Percentiles rank a stretch among this genome's conserved stretches.
phyloP scores from a whole-genome alignment of 37 sponge, comb jelly and placozoan genomes.

The Oopsacas minuta region DNA sequence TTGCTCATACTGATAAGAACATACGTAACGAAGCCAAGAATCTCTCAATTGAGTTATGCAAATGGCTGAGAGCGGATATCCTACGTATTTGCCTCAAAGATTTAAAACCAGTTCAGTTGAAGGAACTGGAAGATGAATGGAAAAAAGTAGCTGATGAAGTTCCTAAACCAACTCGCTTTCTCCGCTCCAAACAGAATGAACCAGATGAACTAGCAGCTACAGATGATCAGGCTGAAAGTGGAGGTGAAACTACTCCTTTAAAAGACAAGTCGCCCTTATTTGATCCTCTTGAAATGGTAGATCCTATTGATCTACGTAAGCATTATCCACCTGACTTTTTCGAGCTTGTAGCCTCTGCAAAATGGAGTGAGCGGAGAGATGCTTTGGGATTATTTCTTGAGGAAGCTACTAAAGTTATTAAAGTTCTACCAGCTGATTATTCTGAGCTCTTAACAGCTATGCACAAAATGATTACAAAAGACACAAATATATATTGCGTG shows the following conservation, averaged over 20 bases:
- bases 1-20: slow-evolving; percentile 81
- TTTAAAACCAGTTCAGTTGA: slow-evolving; percentile 75
- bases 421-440: slow-evolving; percentile 60
- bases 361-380: slow-evolving; percentile 85
- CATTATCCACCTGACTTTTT: slow-evolving; percentile 70
- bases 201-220: slow-evolving; percentile 2
- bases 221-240: slow-evolving; percentile 26
- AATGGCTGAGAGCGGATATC: slow-evolving; percentile 59
- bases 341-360: slow-evolving; percentile 51
- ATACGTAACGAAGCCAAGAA: slow-evolving; percentile 75
- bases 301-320: slow-evolving; percentile 57
- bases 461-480: slow-evolving; percentile 77
- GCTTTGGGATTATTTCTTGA: slow-evolving; percentile 53
- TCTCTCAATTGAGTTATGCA: slow-evolving; percentile 59
- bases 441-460: slow-evolving; percentile 52
- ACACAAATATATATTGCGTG: slow-evolving; percentile 81
- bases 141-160: slow-evolving; percentile 32
- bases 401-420: slow-evolving; percentile 40
- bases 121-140: slow-evolving; percentile 84
- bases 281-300: slow-evolving; percentile 77
- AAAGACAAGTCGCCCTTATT: slow-evolving; percentile 23
- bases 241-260: not conserved
- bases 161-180: slow-evolving; percentile 42
- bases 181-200: slow-evolving; percentile 52
- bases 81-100: slow-evolving; percentile 31